phyloP scores from a whole-genome alignment of 23 tunicate species.

The Botrylloides violaceus region DNA sequence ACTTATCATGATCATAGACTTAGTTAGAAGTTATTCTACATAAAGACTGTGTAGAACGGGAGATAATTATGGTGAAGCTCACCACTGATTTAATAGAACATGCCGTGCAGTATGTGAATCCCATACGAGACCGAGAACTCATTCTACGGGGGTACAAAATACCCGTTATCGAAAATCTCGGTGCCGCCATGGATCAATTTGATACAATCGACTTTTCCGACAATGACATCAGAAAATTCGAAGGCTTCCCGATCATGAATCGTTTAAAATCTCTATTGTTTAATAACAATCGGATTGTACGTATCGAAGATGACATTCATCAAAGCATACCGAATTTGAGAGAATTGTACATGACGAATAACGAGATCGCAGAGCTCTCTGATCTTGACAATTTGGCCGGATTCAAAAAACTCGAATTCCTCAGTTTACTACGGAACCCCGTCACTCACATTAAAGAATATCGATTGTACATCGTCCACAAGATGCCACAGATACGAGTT shows the following conservation, averaged over 20 bases:
- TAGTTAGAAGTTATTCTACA: background rate
- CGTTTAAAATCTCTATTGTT: conserved; percentile 63
- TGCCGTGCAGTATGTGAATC: conserved; percentile 84
- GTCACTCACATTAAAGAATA: conserved; percentile 53
- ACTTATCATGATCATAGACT: background rate
- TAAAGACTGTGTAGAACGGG: too few species aligned
- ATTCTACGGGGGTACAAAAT: conserved; percentile 77
- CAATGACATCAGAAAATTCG: conserved; percentile 87
- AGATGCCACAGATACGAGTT: conserved; percentile 63
- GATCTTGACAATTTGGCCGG: conserved; percentile 59
- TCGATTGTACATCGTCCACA: conserved; percentile 57
- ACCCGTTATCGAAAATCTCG: conserved; percentile 91
- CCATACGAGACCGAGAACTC: conserved; percentile 85
- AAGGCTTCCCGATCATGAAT: conserved; percentile 73
- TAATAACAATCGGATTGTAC: conserved; percentile 88
- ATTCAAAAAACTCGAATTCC: conserved; percentile 64
- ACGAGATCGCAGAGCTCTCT: conserved; percentile 61
- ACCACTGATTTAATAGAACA: conserved; percentile 88
- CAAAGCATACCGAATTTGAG: conserved; percentile 57
- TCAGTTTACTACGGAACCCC: conserved; percentile 74
- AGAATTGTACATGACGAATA: conserved; percentile 77
- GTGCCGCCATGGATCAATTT: conserved; percentile 93
- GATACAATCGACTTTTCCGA: conserved; percentile 92
- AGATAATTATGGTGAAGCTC: conserved; percentile 71
- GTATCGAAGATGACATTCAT: conserved; percentile 58